Evolutionary conservation across 2,888 invertebrate species (phyloP).

Genomic region (Iphiclides podalirius): DNA sequence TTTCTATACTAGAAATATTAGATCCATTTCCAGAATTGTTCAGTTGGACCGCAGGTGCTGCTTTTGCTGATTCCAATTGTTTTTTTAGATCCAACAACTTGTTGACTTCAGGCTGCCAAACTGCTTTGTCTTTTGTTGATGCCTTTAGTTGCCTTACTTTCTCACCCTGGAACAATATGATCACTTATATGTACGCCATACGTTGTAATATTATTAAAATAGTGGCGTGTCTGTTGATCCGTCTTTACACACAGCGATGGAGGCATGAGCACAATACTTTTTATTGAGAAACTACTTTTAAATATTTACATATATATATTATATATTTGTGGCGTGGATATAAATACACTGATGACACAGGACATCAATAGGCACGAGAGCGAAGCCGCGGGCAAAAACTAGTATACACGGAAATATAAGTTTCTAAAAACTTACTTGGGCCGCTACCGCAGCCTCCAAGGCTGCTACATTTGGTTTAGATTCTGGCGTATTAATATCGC

Average conservation of each 20-base stretch:
- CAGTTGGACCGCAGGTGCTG: constrained; percentile 18
- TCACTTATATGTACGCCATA: too few species aligned
- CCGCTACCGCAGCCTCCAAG: constrained; percentile 46
- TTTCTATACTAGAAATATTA: constrained; percentile 68
- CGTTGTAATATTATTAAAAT: too few species aligned
- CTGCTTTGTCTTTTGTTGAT: constrained; percentile 85
- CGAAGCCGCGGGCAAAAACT: too few species aligned
- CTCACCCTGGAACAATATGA: constrained; percentile 38
- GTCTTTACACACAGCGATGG: too few species aligned
- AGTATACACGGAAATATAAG: too few species aligned
- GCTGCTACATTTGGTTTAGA: constrained; percentile 30
- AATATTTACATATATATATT: too few species aligned
- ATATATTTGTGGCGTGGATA: too few species aligned
- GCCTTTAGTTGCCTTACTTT: constrained; percentile 88
- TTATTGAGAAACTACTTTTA: too few species aligned
- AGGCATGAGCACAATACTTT: too few species aligned
- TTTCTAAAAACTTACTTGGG: constrained; percentile 43
- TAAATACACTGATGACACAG: too few species aligned
- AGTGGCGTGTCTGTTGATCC: too few species aligned
- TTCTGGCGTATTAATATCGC: constrained; percentile 22
- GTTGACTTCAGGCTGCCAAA: constrained; percentile 89
- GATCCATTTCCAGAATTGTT: constrained; percentile 10
- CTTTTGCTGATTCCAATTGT: constrained; percentile 65
- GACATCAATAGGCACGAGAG: too few species aligned
- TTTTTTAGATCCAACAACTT: constrained; percentile 88